Base-by-base conservation (phyloP, 1,140 invertebrate species). In the Leptopilina clavipes region DNA sequence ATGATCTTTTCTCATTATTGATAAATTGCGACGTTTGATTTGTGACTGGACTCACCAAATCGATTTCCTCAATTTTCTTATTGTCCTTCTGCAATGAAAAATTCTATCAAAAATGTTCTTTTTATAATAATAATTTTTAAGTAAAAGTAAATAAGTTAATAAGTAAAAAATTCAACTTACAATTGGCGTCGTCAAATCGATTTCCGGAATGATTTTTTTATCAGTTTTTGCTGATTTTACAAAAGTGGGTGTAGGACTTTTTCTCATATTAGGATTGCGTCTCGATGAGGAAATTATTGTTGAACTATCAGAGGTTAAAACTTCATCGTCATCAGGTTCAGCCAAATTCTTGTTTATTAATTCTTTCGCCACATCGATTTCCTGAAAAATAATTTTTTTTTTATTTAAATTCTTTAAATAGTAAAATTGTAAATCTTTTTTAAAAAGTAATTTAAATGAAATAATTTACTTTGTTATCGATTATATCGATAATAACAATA, bases 291-390 rank as follows among this genome's bases (percentile, higher is more conserved):
- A 84, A 11, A 80, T 43, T n/a, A n/a, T n/a, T 12, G 81, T 82
- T 17, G 81, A 82, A 65, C 80, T 83, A 10, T 81, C 74, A 18
- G 76, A 31, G 1, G 25, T 82, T 83, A 78, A 82, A 70, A 76
- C 40, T 8, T 79, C 83, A n/a, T n/a, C n/a, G 25, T 77, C 76
- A 1, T 81, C 78, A 3, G 71, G 12, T 19, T 73, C 74, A 8
- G 85, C 87, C 9, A 85, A 25, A 44, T 74, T 76, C 5, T 84
- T 82, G 3, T 74, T 77, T 44, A 88, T 78, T 54, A 88, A 19
- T n/a, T 82, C 77, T 17, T 83, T 65, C 22, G 81, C 83, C 12
- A 88, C 74, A 52, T 87, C 84, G 37, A 87, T 79, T 5, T 82
- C 74, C 86, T 87, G 18, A n/a, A 17, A 10, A 17, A 48, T 22